Evolutionary conservation across 2,797 vertebrate species (phyloP), one percentile per base, ranked within the genome.

Genomic region (Hozukius guyotensis): DNA sequence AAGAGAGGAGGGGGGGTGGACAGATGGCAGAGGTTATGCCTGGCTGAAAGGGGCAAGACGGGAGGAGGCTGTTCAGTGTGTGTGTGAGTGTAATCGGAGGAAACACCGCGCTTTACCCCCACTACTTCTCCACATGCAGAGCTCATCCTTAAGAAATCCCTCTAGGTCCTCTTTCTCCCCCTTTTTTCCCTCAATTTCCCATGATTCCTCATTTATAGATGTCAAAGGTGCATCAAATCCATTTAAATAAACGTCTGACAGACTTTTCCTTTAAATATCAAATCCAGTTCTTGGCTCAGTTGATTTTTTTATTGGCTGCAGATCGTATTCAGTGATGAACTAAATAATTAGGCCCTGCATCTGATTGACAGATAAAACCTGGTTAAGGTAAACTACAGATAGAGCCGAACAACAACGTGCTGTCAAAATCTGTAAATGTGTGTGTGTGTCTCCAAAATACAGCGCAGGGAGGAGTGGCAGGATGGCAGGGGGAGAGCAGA

Each of bases 1-100:
- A 78, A 74, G 67, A 78, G 69, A 64, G 20, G 16, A 53, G 69
- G 78, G 81, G 68, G 77, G 81, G 18, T 75, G 74, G 90, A 90
- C 92, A 94, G 91, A 93, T 94, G 92, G 93, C 89, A 93, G 88
- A 87, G 89, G 93, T 94, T 94, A 91, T 94, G 94, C 90, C 94
- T 94, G 92, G 88, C 85, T 94, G 94, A 88, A 91, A 88, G 85
- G 90, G 87, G 88, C 87, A 87, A 83, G 86, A 81, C 6, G 34
- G 80, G 84, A 85, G 82, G 88, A 82, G 81, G 85, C 74, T 77
- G 77, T 78, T 81, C 34, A 27, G 57, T 61, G 67, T 24, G 66
- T 56, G 53, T 73, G 74, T 24, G 72, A 29, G 46, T 25, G 63
- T 36, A 38, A 63, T 72, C 6, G 22, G 31, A 74, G 65, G 77